phyloP scores from a whole-genome alignment of 2,797 vertebrate genomes.

The Catostomus latipinnis region DNA sequence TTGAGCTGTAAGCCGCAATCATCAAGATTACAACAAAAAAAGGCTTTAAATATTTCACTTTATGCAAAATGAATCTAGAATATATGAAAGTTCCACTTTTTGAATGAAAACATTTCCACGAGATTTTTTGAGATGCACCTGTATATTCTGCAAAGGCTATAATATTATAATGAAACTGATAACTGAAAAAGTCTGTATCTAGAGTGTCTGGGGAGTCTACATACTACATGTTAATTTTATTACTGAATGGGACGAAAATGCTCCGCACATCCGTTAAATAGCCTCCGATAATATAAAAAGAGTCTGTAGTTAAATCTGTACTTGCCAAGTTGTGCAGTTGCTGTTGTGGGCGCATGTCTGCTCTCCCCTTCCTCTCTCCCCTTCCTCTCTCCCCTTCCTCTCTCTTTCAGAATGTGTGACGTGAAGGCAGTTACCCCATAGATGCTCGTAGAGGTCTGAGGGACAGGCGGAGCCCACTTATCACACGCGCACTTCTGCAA shows the following conservation, averaged over 20 bases:
- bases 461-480: slow-evolving; percentile 55
- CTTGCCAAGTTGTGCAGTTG: neutral
- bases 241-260: neutral
- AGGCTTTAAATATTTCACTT: no score
- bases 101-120: no score
- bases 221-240: neutral
- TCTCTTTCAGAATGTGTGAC: slow-evolving; percentile 69
- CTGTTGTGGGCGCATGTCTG: slow-evolving; percentile 40
- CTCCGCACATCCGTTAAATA: neutral
- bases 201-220: no score
- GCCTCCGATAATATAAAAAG: neutral
- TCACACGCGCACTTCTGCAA: slow-evolving; percentile 30
- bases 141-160: no score
- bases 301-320: neutral
- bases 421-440: slow-evolving; percentile 73
- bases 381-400: slow-evolving; percentile 48
- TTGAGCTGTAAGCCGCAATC: no score
- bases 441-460: slow-evolving; percentile 62
- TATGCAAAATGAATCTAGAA: no score
- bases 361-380: no score
- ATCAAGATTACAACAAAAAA: no score
- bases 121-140: no score
- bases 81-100: no score
- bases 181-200: no score
- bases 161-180: no score